Base-by-base conservation (phyloP, 2,888 invertebrate species). In the Pandemis heparana region DNA sequence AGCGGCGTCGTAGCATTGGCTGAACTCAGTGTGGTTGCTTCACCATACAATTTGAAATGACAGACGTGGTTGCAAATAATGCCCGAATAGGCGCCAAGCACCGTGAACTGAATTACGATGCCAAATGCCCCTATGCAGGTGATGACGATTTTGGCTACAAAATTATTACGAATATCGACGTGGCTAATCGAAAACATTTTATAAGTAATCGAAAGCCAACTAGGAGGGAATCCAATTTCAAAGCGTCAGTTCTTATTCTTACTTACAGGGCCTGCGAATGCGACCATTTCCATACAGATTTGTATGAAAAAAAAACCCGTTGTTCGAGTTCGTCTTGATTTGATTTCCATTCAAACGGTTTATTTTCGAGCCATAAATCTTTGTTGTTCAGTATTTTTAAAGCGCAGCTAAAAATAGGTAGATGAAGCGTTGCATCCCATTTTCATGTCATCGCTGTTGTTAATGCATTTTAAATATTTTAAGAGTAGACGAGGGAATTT, bases 21-120 rank as follows among this genome's bases (percentile, higher is more conserved):
- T 79, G 80, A 77, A 77, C 78, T 80, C 67, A 75, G 48, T 63
- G 76, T 76, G 66, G 82, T 87, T 87, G 83, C 85, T 80, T 82
- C 85, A 87, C 77, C 77, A 66, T 78, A 79, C 70, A 78, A 77
- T 84, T 83, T 81, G 83, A 81, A 85, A 82, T 83, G 81, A 80
- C 81, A 80, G 79, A 80, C 79, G 70, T 70, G 75, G 76, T 82
- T 80, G 82, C 82, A 85, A 85, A 87, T 87, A 84, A 81, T 81
- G 82, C 84, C 86, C 81, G 85, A 87, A 87, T 85, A 86, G 84
- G 83, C 85, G 86, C 83, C 86, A 84, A 87, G 76, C 76, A 75
- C 81, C 85, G 83, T 85, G 88, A 81, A 81, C 80, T 82, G 87
- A 89, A 90, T 89, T 86, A 83, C 83, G 79, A 86, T 85, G 83